Conservation (phyloP, 2,888 invertebrate species). For the Stictocephala bisonia region DNA sequence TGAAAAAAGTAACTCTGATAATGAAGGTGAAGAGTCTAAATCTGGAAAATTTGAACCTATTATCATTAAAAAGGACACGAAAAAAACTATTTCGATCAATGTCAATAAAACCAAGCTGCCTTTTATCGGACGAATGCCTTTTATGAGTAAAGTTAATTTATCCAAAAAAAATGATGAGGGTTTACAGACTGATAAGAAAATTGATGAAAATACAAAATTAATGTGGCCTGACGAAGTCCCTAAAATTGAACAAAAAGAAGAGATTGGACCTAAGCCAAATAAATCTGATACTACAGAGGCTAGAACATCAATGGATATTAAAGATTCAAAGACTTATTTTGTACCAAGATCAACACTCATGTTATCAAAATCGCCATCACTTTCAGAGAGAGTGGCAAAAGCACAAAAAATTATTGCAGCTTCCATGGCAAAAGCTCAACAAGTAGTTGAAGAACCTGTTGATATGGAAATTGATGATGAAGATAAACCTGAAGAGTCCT, state of each 20-base stretch:
- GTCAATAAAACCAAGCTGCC: slow-evolving; percentile 77
- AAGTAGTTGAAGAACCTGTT: slow-evolving; percentile 54
- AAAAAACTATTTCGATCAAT: slow-evolving; percentile 53
- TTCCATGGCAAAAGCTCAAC: not conserved
- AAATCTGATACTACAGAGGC: not conserved
- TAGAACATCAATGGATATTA: not conserved
- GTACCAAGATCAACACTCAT: slow-evolving; percentile 40
- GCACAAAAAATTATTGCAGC: slow-evolving; percentile 41
- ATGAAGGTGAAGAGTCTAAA: not conserved
- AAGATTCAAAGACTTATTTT: not conserved
- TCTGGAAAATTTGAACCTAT: slow-evolving; percentile 62
- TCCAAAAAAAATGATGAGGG: slow-evolving; percentile 54
- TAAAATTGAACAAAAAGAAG: slow-evolving; percentile 16
- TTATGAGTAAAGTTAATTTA: slow-evolving; percentile 70
- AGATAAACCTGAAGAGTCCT: slow-evolving; percentile 58
- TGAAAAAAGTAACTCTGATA: slow-evolving; percentile 23
- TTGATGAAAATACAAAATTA: not conserved
- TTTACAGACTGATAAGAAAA: slow-evolving; percentile 41
- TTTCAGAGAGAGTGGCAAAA: slow-evolving; percentile 24
- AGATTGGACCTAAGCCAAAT: not conserved
- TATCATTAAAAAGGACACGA: slow-evolving; percentile 61
- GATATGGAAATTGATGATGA: slow-evolving; percentile 62
- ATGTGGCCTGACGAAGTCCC: slow-evolving; percentile 45
- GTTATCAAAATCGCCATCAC: slow-evolving; percentile 40
- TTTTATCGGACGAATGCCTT: slow-evolving; percentile 87